Conservation (phyloP, 2,113 vertebrate species). For the Dermatemys mawii region DNA sequence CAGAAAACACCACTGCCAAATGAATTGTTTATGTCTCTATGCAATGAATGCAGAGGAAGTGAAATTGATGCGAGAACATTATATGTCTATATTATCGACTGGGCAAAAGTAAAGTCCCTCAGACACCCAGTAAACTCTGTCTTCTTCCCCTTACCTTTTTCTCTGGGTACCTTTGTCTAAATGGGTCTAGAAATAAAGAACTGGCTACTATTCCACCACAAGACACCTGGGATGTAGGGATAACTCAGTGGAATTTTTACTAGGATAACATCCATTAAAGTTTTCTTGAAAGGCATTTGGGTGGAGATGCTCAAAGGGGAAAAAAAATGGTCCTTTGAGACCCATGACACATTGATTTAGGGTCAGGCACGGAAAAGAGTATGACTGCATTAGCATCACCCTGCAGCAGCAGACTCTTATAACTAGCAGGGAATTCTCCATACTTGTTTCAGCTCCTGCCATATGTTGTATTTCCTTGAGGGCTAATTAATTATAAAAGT, state of each 20-base stretch:
- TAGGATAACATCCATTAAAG: neutral
- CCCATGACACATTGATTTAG: neutral
- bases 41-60: constrained; percentile 33
- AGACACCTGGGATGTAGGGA: neutral
- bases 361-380: constrained; percentile 38
- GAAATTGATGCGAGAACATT: constrained; percentile 19
- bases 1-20: constrained; percentile 5
- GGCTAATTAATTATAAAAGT: constrained; percentile 38
- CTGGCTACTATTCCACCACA: neutral
- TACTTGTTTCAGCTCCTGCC: constrained; percentile 25
- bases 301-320: neutral
- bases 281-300: neutral
- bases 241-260: neutral
- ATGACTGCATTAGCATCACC: constrained; percentile 9
- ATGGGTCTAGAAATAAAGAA: neutral
- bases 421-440: neutral
- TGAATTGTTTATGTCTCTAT: constrained; percentile 35
- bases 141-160: neutral
- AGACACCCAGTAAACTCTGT: fast-evolving
- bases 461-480: constrained; percentile 30
- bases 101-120: no score
- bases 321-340: neutral
- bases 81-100: no score
- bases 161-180: neutral
- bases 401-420: constrained; percentile 4